Conservation (phyloP, 1,140 invertebrate genomes). For the Venturia canescens region DNA sequence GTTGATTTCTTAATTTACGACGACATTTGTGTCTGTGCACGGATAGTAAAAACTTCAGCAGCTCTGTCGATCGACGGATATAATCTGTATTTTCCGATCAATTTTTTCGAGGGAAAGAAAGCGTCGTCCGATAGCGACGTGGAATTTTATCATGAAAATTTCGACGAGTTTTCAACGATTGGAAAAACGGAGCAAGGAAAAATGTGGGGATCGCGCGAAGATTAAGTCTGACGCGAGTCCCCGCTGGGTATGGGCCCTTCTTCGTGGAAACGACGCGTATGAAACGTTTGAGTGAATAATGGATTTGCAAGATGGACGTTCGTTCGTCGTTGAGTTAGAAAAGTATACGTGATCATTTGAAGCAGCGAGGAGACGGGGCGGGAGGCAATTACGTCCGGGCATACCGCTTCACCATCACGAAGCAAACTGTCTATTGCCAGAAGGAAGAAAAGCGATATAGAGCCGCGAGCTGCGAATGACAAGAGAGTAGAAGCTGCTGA, state of each 20-base stretch:
- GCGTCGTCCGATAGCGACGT: no score
- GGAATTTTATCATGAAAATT: no score
- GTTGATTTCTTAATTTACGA: no score
- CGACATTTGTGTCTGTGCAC: no score
- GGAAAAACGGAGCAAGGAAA: conserved; percentile 13
- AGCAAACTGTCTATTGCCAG: conserved; percentile 45
- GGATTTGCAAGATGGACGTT: no score
- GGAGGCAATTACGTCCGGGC: conserved; percentile 29
- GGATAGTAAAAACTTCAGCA: no score
- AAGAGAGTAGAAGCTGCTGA: conserved; percentile 28
- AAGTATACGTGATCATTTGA: conserved; percentile 10
- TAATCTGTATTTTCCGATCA: no score
- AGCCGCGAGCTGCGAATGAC: conserved; percentile 35
- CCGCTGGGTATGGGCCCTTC: not conserved
- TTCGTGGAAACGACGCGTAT: not conserved
- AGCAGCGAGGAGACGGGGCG: conserved; percentile 24
- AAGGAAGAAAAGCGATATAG: conserved; percentile 14
- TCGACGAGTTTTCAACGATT: no score
- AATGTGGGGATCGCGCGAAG: conserved; percentile 12
- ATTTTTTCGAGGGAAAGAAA: no score
- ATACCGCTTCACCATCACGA: conserved; percentile 27
- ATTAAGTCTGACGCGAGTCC: not conserved
- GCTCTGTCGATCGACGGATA: no score
- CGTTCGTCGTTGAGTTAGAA: no score
- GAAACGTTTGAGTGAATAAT: not conserved